Percentiles rank a stretch among this genome's conserved stretches.
These are phyloP conservation scores for Hirudo medicinalis DNA, from an alignment of 1,140 invertebrate species.

Conservation along the genomic window DNA sequence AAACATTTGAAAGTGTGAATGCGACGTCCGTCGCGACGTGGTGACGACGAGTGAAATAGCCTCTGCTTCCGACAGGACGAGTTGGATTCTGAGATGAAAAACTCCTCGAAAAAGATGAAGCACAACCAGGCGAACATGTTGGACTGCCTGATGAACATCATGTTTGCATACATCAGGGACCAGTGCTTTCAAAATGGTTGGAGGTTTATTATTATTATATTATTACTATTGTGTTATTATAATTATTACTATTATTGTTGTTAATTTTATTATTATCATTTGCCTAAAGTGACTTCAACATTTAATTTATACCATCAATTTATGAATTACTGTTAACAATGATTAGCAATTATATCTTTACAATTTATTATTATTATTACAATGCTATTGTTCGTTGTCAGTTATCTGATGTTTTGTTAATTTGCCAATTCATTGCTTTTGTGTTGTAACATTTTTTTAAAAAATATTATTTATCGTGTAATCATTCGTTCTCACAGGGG, in stretches of 20 bases:
- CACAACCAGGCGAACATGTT: conserved; percentile 48
- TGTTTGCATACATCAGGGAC: conserved; percentile 49
- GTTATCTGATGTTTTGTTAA: too few species aligned
- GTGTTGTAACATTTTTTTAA: neutral
- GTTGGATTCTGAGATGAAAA: neutral
- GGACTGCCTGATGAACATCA: conserved; percentile 51
- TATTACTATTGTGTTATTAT: neutral
- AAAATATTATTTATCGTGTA: neutral
- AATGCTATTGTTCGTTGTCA: too few species aligned
- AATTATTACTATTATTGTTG: too few species aligned
- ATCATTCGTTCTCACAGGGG: conserved; percentile 24
- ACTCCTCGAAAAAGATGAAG: conserved; percentile 33
- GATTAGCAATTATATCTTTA: too few species aligned
- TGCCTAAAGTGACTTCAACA: too few species aligned
- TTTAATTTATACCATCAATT: too few species aligned
- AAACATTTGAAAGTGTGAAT: neutral
- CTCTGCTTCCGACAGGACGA: neutral
- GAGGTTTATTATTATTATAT: neutral
- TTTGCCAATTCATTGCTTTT: too few species aligned
- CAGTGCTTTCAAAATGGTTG: conserved; percentile 37
- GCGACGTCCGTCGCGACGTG: neutral
- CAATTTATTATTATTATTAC: too few species aligned
- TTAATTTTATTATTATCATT: too few species aligned
- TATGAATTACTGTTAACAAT: too few species aligned
- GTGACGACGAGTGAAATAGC: neutral